Base-by-base conservation (phyloP, 2,797 vertebrate genomes). In the Notoglanidium macrostoma region DNA sequence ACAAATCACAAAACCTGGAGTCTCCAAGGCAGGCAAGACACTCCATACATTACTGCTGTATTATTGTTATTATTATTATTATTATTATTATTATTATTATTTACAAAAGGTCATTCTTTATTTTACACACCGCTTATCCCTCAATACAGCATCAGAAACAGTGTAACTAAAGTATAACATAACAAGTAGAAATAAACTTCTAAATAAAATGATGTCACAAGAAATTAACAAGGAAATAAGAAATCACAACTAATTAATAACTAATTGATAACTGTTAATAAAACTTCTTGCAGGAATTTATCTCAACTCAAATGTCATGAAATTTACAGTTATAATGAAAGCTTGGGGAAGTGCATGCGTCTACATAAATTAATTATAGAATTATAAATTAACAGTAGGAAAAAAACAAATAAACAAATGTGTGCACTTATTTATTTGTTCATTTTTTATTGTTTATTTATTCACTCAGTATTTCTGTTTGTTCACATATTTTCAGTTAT, bases 41-140 rank as follows among this genome's bases (percentile, higher is more conserved):
- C 6, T 9, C 26, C 21, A 46, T 46, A 44, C 2, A 26, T 44
- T 46, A 12, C 19, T 46, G 8, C 19, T 46, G 49, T 74, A 51
- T 74, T 74, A n/a, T 74, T 14, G 12, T 74, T 74, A 49, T 74
- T 74, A 73, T 72, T 72, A 72, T 72, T 72, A 72, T 70, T 70
- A 72, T 72, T 73, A 73, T 72, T 2, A 68, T 68, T 68, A 68
- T 70, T 40, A 70, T 35, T 29, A 65, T 29, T 2, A 65, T 63
- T 63, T 63, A 26, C 8, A 32, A 40, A 70, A 70, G 15, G 32
- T 35, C 15, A 70, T 70, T 19, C 29, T 35, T 35, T 35, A 40
- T 17, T 35, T 70, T 17, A 70, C 67, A 2, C 67, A 40, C 15
- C 32, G 9, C 29, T 15, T 68, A 32, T 68, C 65, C 65, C 63